A percentile compares a stretch with the other conserved stretches of the same genome.
These are phyloP conservation scores for Penaeus vannamei DNA, from an alignment of 1,140 invertebrate species.

Conservation along the genomic window DNA sequence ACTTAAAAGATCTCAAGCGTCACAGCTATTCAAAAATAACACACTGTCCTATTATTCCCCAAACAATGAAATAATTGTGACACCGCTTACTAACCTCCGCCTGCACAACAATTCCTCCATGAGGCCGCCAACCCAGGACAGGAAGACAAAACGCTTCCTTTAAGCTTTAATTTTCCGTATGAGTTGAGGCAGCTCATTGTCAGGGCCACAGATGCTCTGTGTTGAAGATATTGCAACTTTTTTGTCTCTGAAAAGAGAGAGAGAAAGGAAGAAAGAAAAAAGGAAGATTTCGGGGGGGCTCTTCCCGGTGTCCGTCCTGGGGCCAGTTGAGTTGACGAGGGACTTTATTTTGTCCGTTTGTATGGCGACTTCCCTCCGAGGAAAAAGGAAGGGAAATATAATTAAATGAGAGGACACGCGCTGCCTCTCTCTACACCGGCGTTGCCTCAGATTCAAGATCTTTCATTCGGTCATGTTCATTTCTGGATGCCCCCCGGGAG, in stretches of 20 bases:
- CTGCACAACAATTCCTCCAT: background rate
- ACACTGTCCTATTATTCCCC: background rate
- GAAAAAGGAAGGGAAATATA: too few relatives aligned
- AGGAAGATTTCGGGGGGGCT: too few relatives aligned
- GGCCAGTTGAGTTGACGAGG: too few relatives aligned
- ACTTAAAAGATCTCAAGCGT: too few relatives aligned
- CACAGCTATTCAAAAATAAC: too few relatives aligned
- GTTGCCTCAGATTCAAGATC: too few relatives aligned
- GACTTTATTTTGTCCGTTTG: too few relatives aligned
- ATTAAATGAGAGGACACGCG: too few relatives aligned
- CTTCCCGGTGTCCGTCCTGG: too few relatives aligned
- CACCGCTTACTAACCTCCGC: background rate
- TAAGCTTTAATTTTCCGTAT: conserved; percentile 21
- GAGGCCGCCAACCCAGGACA: background rate
- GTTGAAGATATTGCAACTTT: conserved; percentile 34
- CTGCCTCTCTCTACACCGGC: too few relatives aligned
- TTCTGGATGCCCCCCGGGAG: background rate
- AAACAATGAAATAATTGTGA: background rate
- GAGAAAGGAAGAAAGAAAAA: background rate
- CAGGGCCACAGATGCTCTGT: conserved; percentile 6
- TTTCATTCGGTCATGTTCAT: too few relatives aligned
- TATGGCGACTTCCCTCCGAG: too few relatives aligned
- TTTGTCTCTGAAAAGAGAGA: background rate
- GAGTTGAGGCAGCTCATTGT: background rate
- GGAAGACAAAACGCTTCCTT: conserved; percentile 21